Base-by-base conservation (phyloP, 2,797 vertebrate genomes). In the Lemur catta region DNA sequence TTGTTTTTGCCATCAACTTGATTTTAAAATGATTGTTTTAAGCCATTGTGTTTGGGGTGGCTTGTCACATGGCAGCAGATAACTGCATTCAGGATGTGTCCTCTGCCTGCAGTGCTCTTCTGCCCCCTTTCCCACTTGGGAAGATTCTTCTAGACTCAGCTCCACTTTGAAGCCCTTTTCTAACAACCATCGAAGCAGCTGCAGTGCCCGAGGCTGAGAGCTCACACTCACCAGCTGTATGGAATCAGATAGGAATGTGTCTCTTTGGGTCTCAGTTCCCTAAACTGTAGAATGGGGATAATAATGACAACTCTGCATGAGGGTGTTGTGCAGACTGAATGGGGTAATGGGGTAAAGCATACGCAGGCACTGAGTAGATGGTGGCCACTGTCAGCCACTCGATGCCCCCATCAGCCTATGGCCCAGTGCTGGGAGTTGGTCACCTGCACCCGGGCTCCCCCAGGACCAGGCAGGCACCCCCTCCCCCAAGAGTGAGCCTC, bases 361-460 rank as follows among this genome's bases (percentile, higher is more conserved):
- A 6, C 0, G 0, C 10, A 22, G 20, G 59, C 14, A 52, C 22
- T 24, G 33, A 38, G 10, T 8, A 30, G 17, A 90, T 0, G 24
- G 63, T 2, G 33, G 35, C 52, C 15, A 7, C 2, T 1, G 0
- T 7, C 5, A 9, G 50, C 74, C 0, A 17, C 61, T 72, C 22
- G 2, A 0, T 18, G 12, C 46, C 14, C 12, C 71, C 14, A 10
- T 0, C 17, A 74, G 41, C 92, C 24, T 2, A 0, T 10, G 15
- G 22, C 26, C 38, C 12, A 18, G 33, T 14, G 30, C 59, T 13
- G 6, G 65, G 81, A 26, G 41, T 0, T 4, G 43, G 50, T 30
- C 20, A 12, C 17, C 3, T 33, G 67, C 8, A n/a, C 41, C 43
- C n/a, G 8, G 28, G 63, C n/a, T 79, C 6, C 65, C 74, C 50